A percentile compares a stretch with the other conserved stretches of the same genome.
Conservation (phyloP, 2,888 invertebrate genomes). For the Agrotis puta region DNA sequence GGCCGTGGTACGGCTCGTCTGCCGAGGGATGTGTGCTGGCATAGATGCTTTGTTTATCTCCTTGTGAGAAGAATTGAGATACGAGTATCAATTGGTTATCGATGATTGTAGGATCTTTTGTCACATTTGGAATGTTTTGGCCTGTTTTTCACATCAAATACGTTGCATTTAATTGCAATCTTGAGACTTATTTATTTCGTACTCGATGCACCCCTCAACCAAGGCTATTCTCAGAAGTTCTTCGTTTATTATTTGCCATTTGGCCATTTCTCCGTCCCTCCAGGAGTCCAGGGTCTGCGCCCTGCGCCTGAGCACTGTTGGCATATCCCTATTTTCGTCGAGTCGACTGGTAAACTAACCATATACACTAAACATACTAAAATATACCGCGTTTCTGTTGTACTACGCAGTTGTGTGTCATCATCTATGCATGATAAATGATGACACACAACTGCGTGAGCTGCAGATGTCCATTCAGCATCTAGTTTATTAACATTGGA, state of each 20-base stretch:
- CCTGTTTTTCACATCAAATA: not conserved
- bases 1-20: constrained; percentile 22
- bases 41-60: constrained; percentile 38
- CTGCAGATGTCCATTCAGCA: constrained; percentile 1
- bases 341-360: not conserved
- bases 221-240: not conserved
- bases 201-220: too few relatives aligned
- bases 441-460: constrained; percentile 35
- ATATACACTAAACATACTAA: not conserved
- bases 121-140: not conserved
- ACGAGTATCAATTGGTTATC: constrained; percentile 17
- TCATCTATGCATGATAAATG: constrained; percentile 40
- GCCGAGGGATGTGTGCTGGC: constrained; percentile 33
- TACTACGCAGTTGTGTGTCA: too few relatives aligned
- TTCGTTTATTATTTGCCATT: too few relatives aligned
- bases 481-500: not conserved
- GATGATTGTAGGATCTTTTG: not conserved
- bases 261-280: too few relatives aligned
- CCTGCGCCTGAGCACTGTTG: too few relatives aligned
- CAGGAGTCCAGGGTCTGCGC: too few relatives aligned
- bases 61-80: constrained; percentile 15
- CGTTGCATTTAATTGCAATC: too few relatives aligned
- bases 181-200: too few relatives aligned
- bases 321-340: too few relatives aligned
- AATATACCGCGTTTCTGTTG: constrained; percentile 1